Evolutionary conservation across 1,140 invertebrate genomes (phyloP), one percentile per base, ranked within the genome.

Genomic region (Caenorhabditis brenneri): DNA sequence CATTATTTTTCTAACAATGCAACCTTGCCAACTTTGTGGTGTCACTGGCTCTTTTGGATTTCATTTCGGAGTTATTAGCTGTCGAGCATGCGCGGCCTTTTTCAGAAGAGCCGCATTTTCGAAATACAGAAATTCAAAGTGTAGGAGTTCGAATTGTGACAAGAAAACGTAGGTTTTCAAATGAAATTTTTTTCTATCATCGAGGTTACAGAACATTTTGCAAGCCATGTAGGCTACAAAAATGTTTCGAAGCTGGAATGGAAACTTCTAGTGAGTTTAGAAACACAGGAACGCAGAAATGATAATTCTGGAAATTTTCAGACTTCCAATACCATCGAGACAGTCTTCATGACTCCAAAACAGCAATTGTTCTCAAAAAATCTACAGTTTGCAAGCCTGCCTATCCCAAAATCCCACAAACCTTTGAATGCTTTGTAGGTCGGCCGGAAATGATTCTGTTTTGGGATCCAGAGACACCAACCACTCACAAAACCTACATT

Each of bases 41-140:
- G n/a, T 22, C 3, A 15, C 3, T 19, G 58, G 58, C 15, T 9
- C 60, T 12, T 65, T 78, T 42, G 81, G 81, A 51, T 12, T 29
- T 19, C 81, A 83, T 31, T 83, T 83, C n/a, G 81, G 81, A 51
- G 65, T 31, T 6, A 33, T 83, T 1, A 31, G 39, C 51, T 83
- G 81, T 58, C 60, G 81, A 42, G 81, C 81, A 10, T 83, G 81
- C 49, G 69, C 65, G n/a, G 81, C 81, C 12, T 83, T 83, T 53
- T 74, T 83, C 31, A 74, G 81, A 65, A 65, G 58, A 65, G 19
- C 58, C 31, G 58, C 58, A 33, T 65, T 65, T 36, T 65, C 58
- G 4, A 65, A 65, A 7, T 65, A 15, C 16, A 65, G 31, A 2
- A 65, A 33, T 36, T 65, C 7, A 2, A 65, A 65, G 16, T 65